Conservation (phyloP, 2,113 vertebrate genomes). For the Centropristis striata region DNA sequence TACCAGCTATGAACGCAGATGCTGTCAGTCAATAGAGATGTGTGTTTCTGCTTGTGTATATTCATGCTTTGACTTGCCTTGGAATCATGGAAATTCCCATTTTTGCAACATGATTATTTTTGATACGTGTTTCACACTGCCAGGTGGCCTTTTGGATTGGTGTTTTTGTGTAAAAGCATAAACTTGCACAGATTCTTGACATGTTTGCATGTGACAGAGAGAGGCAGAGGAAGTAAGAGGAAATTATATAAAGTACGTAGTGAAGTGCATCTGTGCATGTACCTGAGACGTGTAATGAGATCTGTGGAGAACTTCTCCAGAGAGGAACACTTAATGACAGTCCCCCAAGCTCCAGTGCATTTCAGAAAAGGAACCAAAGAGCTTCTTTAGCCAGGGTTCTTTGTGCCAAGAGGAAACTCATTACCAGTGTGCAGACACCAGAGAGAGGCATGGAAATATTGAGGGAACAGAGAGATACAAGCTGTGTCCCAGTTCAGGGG, state of each 20-base stretch:
- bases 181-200: background rate
- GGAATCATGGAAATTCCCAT: slow-evolving; percentile 32
- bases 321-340: slow-evolving; percentile 62
- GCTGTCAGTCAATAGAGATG: slow-evolving; percentile 51
- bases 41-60: slow-evolving; percentile 55
- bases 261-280: slow-evolving; percentile 47
- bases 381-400: slow-evolving; percentile 37
- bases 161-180: slow-evolving; percentile 3
- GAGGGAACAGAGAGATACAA: slow-evolving; percentile 40
- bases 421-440: slow-evolving; percentile 65
- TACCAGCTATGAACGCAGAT: slow-evolving; percentile 48
- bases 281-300: slow-evolving; percentile 66
- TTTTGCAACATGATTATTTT: slow-evolving; percentile 39
- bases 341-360: slow-evolving; percentile 44
- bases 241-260: background rate
- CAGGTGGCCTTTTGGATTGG: slow-evolving; percentile 34
- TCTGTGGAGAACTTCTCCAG: slow-evolving; percentile 56
- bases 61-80: slow-evolving; percentile 39
- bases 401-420: slow-evolving; percentile 52
- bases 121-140: slow-evolving; percentile 12
- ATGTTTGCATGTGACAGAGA: background rate
- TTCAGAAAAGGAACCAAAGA: slow-evolving; percentile 47
- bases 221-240: background rate
- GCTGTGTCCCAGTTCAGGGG: slow-evolving; percentile 19
- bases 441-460: slow-evolving; percentile 33